Evolutionary conservation across 2,797 vertebrate species (phyloP).

Genomic region (Phataginus tetradactyla): DNA sequence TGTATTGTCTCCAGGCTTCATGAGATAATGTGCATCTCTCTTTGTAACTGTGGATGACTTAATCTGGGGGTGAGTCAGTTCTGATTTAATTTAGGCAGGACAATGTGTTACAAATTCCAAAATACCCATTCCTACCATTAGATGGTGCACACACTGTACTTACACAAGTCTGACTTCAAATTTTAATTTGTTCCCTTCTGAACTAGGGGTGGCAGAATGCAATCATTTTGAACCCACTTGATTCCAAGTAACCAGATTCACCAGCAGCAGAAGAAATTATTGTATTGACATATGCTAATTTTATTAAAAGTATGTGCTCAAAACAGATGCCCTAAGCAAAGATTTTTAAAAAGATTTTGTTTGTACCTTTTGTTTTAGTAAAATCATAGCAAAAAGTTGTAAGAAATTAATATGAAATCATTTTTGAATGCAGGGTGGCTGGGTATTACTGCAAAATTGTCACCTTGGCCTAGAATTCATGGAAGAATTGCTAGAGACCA

Average conservation of each 20-base stretch:
- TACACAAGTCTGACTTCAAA: background rate
- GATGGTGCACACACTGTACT: constrained; percentile 83
- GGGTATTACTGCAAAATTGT: constrained; percentile 93
- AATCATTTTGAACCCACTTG: constrained; percentile 12
- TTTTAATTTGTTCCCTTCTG: constrained; percentile 55
- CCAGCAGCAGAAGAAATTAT: background rate
- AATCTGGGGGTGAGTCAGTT: background rate
- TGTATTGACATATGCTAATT: background rate
- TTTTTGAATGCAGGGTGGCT: constrained; percentile 88
- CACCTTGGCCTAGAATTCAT: constrained; percentile 92
- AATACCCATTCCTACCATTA: constrained; percentile 81
- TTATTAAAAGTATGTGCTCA: background rate
- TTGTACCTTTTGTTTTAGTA: constrained; percentile 27
- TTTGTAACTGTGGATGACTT: background rate
- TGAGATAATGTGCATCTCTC: background rate
- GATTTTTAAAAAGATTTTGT: background rate
- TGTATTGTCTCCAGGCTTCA: background rate
- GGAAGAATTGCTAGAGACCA: constrained; percentile 89
- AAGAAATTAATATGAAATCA: constrained; percentile 22
- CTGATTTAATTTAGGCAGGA: background rate
- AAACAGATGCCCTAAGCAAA: background rate
- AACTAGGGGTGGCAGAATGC: background rate
- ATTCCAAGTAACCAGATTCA: constrained; percentile 7
- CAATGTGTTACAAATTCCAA: background rate
- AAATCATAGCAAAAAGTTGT: background rate